Base-by-base conservation (phyloP, 2,113 vertebrate genomes). In the Thalassoma bifasciatum region DNA sequence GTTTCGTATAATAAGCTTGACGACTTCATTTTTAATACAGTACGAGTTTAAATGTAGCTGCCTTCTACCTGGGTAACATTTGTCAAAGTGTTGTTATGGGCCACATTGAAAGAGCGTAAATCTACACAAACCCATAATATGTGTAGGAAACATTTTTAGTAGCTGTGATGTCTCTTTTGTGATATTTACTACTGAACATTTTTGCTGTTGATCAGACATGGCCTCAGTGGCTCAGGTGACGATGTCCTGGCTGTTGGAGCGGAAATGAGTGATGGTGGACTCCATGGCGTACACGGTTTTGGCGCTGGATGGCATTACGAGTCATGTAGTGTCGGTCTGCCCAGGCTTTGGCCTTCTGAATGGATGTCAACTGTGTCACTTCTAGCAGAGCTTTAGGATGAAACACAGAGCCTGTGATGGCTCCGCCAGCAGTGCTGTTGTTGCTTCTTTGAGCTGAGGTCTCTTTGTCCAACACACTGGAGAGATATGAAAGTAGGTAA, bases 201-300 rank as follows among this genome's bases (percentile, higher is more conserved):
- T 30, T 47, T 56, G 38, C n/a, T 1, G 23, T 63, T 58, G 6
- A 22, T 13, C 5, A 47, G 4, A 26, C 62, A 34, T 30, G 47
- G 22, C 17, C 54, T 98, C 93, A 99, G 91, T 96, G 96, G 90
- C 93, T 92, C 86, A 93, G 91, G 90, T 93, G 95, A 86, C 96
- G 96, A 77, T 93, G 93, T 83, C 93, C 92, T n/a, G 97, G 97
- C 91, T 99, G 97, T 79, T 98, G 96, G 54, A 99, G 87, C 58
- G 95, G 85, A 52, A 91, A 91, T 22, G 84, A 76, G 9, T 91
- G 85, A 19, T 89, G 92, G 0, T 91, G 89, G 40, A 90, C 92
- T 72, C 92, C 91, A 78, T 96, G 95, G 5, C 88, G 92, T 72
- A 92, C 80, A 0, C 94, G 93, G 91, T 97, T 97, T 87, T 97